Base-by-base conservation (phyloP, 1,140 invertebrate genomes). In the Whitmania pigra region DNA sequence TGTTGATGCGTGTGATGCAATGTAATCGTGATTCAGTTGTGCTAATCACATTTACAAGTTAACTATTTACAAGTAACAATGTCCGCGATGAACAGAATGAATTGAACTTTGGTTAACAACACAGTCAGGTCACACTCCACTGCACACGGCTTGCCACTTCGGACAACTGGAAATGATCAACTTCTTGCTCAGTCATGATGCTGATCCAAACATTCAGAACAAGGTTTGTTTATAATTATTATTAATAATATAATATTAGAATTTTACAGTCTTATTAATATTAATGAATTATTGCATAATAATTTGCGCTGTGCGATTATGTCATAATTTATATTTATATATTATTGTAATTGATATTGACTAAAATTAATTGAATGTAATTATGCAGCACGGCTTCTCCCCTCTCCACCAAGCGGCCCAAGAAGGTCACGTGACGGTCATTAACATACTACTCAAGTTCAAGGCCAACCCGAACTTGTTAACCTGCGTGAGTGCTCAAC, bases 131-230 rank as follows among this genome's bases (percentile, higher is more conserved):
- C 99, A 97, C 81, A 96, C 94, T 20, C 95, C 96, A 0, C 86
- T 99, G 17, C 96, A 99, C 82, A 92, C 97, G 22, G 96, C 96
- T 20, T 90, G 91, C 72, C 95, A 99, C 82, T 99, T 97, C 81
- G 96, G 96, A 0, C 94, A 98, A 82, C 86, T 76, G 60, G 94
- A 94, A 76, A 99, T 99, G 95, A 92, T 97, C 40, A 87, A 90
- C 31, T 97, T 93, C 81, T 81, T 99, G 69, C 53, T 70, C 17
- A 27, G 25, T 11, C 69, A 70, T 31, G 40, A 63, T n/a, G 57
- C 57, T 18, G 29, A 63, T 31, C 57, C 57, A 31, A 63, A 63
- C 15, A 63, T 63, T 31, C 57, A 63, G 18, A 63, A 17, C 29
- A 63, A 63, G 29, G 57, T 63, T 15, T n/a, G n/a, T n/a, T 11